These are phyloP conservation scores for Atrichornis clamosus DNA, from an alignment of 2,113 vertebrate species.

Conservation along the genomic window DNA sequence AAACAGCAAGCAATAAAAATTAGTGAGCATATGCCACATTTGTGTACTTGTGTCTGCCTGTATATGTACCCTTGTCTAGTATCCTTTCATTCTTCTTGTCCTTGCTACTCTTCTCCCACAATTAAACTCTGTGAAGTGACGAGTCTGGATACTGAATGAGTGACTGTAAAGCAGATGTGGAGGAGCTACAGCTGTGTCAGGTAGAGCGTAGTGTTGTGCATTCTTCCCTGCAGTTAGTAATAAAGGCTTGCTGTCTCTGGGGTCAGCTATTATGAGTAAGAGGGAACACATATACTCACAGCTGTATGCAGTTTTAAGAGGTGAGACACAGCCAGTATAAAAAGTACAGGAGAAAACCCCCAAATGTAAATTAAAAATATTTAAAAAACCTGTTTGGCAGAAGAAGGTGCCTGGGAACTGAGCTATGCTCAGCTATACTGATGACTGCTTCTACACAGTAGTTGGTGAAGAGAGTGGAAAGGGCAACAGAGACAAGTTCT, in stretches of 20 bases:
- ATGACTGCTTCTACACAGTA: background rate
- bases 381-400: constrained; percentile 14
- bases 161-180: background rate
- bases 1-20: background rate
- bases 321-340: background rate
- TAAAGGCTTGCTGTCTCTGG: background rate
- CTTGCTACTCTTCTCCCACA: background rate
- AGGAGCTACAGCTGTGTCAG: background rate
- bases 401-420: background rate
- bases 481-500: background rate
- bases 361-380: constrained; percentile 36
- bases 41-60: background rate
- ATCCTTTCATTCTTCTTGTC: background rate
- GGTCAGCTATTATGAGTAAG: constrained; percentile 14
- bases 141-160: background rate
- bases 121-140: background rate
- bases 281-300: background rate
- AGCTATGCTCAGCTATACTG: background rate
- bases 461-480: background rate
- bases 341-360: background rate
- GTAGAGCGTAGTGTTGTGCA: background rate
- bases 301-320: constrained; percentile 14
- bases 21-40: background rate
- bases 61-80: background rate
- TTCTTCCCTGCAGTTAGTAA: background rate